A percentile compares a stretch with the other conserved stretches of the same genome.
These are phyloP conservation scores for Sibirionetta formosa DNA, from an alignment of 2,797 vertebrate species.

Conservation along the genomic window DNA sequence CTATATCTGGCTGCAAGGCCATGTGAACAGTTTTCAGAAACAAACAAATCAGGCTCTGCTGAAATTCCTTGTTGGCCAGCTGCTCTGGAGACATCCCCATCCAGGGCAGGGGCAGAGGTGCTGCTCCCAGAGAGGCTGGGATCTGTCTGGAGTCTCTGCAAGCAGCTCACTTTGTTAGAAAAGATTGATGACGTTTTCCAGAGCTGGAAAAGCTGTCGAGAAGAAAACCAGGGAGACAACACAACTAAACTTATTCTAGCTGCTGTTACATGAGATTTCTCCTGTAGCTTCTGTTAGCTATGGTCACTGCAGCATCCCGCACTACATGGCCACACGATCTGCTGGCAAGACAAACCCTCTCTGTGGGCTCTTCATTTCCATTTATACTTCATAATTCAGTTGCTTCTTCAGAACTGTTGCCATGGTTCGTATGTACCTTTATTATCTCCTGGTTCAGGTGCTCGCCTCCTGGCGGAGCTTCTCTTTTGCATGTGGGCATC, in stretches of 20 bases:
- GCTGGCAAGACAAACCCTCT: background rate
- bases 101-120: background rate
- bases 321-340: fast-evolving
- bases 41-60: background rate
- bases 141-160: background rate
- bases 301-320: background rate
- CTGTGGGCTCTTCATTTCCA: fast-evolving
- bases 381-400: background rate
- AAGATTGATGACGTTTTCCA: background rate
- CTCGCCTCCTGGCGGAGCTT: background rate
- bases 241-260: background rate
- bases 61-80: background rate
- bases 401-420: background rate
- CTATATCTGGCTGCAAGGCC: background rate
- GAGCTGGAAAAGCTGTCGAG: background rate
- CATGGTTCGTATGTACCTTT: background rate
- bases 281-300: background rate
- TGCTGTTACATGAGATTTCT: background rate
- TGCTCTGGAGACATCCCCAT: background rate
- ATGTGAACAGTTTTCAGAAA: background rate
- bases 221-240: background rate
- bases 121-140: background rate
- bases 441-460: background rate
- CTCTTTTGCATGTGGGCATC: fast-evolving
- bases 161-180: background rate